Conservation (phyloP, 2,797 vertebrate species). For the Forpus xanthops region DNA sequence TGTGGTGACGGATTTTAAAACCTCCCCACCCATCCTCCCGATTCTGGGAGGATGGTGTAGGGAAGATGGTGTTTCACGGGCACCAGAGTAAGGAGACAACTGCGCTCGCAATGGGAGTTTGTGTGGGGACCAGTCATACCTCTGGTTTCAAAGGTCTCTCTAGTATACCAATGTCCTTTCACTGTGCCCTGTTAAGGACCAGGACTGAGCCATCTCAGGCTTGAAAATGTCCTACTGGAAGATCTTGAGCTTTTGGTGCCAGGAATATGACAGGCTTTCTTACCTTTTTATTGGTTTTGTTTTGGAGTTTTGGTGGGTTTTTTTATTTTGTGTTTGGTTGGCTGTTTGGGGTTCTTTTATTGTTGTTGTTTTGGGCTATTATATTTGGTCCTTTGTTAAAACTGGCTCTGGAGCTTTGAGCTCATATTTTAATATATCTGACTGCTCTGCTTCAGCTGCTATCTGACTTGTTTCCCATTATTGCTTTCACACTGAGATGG, state of each 20-base stretch:
- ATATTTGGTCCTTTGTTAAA: not conserved
- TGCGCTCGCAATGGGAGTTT: fast-evolving
- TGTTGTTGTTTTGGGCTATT: not conserved
- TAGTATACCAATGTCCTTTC: not conserved
- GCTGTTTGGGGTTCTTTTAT: not conserved
- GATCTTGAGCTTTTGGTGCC: not conserved
- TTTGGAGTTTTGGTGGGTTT: fast-evolving
- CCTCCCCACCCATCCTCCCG: not conserved
- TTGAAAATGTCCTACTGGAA: not conserved
- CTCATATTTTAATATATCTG: not conserved
- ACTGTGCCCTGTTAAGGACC: not conserved
- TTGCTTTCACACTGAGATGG: not conserved
- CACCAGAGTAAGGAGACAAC: not conserved
- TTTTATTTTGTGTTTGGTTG: not conserved
- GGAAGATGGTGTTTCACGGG: not conserved
- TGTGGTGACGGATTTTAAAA: not conserved
- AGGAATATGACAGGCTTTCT: not conserved
- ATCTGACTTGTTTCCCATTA: not conserved
- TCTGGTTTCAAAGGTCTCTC: not conserved
- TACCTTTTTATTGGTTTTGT: not conserved
- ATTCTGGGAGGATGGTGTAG: not conserved
- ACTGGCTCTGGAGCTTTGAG: not conserved
- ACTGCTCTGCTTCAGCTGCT: not conserved
- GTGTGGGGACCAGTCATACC: not conserved
- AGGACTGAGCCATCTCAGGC: not conserved